Conservation (phyloP, 2,888 invertebrate genomes). For the Tholera decimalis region DNA sequence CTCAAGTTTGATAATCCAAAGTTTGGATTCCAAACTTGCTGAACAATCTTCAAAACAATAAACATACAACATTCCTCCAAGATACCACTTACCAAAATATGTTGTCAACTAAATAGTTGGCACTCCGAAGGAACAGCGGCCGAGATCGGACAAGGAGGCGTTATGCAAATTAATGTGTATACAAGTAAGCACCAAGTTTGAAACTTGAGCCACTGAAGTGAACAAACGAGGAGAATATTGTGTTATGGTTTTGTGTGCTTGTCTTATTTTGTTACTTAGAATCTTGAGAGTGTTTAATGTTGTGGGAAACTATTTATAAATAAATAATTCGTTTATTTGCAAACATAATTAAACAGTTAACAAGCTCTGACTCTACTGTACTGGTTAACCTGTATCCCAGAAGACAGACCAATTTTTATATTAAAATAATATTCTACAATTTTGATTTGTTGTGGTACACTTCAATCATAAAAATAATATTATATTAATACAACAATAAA, state of each 20-base stretch:
- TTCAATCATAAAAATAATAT: too few species aligned
- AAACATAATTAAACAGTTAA: too few species aligned
- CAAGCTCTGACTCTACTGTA: too few species aligned
- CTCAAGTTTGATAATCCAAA: conserved; percentile 14
- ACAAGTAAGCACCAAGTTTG: conserved; percentile 65
- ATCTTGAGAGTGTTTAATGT: background rate
- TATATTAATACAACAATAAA: too few species aligned
- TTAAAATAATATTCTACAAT: too few species aligned
- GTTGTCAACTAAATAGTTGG: conserved; percentile 54
- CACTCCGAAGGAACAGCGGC: conserved; percentile 47
- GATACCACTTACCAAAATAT: conserved; percentile 35
- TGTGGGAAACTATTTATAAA: background rate
- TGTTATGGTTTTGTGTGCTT: conserved; percentile 41
- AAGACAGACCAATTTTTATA: too few species aligned
- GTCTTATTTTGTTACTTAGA: conserved; percentile 25
- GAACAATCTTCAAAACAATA: conserved; percentile 42
- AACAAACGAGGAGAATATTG: conserved; percentile 51
- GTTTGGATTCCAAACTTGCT: conserved; percentile 26
- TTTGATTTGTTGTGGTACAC: too few species aligned
- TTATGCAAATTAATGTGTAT: conserved; percentile 78
- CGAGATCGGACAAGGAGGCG: conserved; percentile 69
- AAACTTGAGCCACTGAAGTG: conserved; percentile 50
- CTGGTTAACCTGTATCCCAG: too few species aligned
- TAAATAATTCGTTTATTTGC: too few species aligned
- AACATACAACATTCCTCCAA: conserved; percentile 37